Conservation (phyloP, 2,888 invertebrate genomes). For the Megalurothrips usitatus region DNA sequence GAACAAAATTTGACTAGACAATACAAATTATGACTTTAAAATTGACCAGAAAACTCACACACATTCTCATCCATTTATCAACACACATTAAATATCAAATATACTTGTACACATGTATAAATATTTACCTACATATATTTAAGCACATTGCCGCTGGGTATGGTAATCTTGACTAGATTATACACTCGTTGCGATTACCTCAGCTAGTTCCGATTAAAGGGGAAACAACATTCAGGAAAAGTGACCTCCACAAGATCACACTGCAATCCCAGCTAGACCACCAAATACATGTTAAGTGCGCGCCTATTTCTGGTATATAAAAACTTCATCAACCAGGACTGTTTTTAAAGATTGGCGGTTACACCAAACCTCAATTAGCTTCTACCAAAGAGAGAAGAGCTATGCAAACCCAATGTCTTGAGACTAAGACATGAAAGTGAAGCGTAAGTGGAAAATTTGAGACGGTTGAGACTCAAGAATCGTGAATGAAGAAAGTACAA, state of each 20-base stretch:
- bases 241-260: neutral
- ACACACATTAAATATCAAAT: neutral
- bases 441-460: slow-evolving; percentile 2
- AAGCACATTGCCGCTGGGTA: slow-evolving; percentile 20
- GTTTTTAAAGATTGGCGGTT: too few species aligned
- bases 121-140: neutral
- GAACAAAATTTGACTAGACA: neutral
- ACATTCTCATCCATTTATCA: slow-evolving; percentile 1
- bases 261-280: too few species aligned
- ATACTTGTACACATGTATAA: neutral
- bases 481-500: slow-evolving; percentile 26
- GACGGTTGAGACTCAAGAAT: slow-evolving; percentile 9
- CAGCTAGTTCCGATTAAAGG: slow-evolving; percentile 26
- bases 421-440: neutral
- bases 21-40: neutral
- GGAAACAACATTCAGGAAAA: neutral
- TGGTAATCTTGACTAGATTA: slow-evolving; percentile 22
- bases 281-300: too few species aligned
- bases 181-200: slow-evolving; percentile 19
- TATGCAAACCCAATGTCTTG: neutral
- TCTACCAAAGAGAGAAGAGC: too few species aligned
- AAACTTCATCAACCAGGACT: too few species aligned
- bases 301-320: too few species aligned
- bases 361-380: too few species aligned
- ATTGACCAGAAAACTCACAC: slow-evolving; percentile 4